Conservation (phyloP, 2,797 vertebrate species). For the Enoplosus armatus region DNA sequence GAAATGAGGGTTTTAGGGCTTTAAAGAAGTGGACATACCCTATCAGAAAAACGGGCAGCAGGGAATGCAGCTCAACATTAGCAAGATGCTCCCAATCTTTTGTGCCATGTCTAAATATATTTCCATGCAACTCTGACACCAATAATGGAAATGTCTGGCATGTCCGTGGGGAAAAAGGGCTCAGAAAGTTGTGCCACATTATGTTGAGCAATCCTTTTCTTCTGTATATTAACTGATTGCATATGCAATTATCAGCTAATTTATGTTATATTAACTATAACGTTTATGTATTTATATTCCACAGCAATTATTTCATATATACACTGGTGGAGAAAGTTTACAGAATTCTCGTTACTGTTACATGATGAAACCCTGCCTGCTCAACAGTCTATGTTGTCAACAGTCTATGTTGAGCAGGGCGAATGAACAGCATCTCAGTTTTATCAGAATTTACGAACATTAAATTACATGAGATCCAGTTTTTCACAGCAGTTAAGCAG, state of each 20-base stretch:
- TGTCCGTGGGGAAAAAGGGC: not conserved
- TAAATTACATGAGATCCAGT: not conserved
- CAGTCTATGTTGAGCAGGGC: not conserved
- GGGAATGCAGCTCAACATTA: not conserved
- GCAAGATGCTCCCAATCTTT: not conserved
- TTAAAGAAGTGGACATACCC: not conserved
- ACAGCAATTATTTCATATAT: not conserved
- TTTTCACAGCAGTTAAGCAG: not conserved
- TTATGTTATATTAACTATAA: too few relatives aligned
- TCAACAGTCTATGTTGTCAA: accelerated
- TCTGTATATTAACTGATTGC: not conserved
- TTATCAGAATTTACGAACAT: not conserved
- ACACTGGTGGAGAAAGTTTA: not conserved
- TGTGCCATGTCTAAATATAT: not conserved
- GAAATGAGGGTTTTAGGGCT: not conserved
- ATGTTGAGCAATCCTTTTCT: not conserved
- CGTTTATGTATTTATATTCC: not conserved
- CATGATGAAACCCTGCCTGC: not conserved
- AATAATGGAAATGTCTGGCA: not conserved
- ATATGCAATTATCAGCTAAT: not conserved
- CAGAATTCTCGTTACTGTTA: not conserved
- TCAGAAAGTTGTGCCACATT: not conserved
- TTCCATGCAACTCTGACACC: not conserved
- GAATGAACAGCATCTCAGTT: not conserved
- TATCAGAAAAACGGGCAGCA: not conserved